Base-by-base conservation (phyloP, 1,140 invertebrate genomes). In the Megalonaias nervosa region DNA sequence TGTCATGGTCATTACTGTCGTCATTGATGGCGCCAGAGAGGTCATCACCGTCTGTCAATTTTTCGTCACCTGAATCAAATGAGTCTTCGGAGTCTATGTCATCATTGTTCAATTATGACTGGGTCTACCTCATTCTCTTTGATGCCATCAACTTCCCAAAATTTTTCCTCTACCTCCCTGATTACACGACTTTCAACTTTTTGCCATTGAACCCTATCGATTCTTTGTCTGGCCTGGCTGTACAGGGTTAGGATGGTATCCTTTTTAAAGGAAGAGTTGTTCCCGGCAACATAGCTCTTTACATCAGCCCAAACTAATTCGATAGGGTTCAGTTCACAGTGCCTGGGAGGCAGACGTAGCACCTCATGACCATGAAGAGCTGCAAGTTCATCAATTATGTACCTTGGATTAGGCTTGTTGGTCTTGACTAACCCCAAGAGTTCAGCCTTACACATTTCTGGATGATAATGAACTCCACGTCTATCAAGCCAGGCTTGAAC, bases 281-380 rank as follows among this genome's bases (percentile, higher is more conserved):
- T 26, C 6, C 55, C 14, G 12, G 59, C 12, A 48, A 62, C 70
- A 11, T 48, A 48, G 2, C 17, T 9, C 60, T 72, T 72, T n/a
- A 72, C 9, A 26, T 72, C 59, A 48, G 26, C 21, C 70, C 70
- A 72, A 26, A 72, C 64, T 38, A 72, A 26, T 17, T 61, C 60
- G 11, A 72, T 64, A 15, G 60, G 15, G 55, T 64, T 64, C 14
- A 72, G 55, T 3, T 72, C 70, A 62, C 26, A 61, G 23, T 72
- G 70, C 16, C 55, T 48, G 17, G 59, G 69, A 11, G 69, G 69
- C 1, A 71, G 57, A 31, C 69, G 69, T 1, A 71, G 69, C 1
- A 71, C 60, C 5, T 61, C 31, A 21, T 71, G 59, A 55, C 70
- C 70, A 62, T 71, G 31, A 11, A 16, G 21, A 11, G 19, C 6